Conservation (phyloP, 2,113 vertebrate genomes). For the Rattus norvegicus region GRCr8 NC_086019.1:230827001-230827500, state of each 20-base stretch:
- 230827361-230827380: neutral
- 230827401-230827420: conserved; percentile 26
- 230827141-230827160: neutral
- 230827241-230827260: neutral
- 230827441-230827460: conserved; percentile 9
- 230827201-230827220: neutral
- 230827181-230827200: neutral
- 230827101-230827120: neutral
- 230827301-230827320: neutral
- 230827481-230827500: conserved; percentile 31
- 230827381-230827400: neutral
- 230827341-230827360: neutral
- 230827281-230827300: neutral
- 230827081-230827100: neutral
- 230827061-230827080: too few relatives aligned
- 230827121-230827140: neutral
- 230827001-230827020: too few relatives aligned
- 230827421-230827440: neutral
- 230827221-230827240: neutral
- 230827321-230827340: neutral
- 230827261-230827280: neutral
- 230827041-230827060: neutral
- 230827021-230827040: neutral
- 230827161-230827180: neutral
- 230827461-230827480: neutral